Evolutionary conservation across 2,113 vertebrate species (phyloP).

Genomic region (Nothoprocta pentlandii): DNA sequence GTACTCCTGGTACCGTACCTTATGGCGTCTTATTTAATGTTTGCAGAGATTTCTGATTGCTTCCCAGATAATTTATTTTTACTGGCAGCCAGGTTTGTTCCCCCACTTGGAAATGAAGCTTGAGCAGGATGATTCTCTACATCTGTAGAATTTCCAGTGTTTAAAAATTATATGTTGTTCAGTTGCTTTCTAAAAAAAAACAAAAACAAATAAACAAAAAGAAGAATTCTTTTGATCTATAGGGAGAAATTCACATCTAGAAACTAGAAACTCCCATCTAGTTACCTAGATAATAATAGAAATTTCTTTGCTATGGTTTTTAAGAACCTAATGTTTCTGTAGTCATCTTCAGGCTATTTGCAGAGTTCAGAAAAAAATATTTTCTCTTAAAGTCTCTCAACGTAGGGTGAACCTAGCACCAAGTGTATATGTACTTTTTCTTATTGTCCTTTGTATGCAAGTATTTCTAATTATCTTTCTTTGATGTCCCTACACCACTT

Average conservation of each 20-base stretch:
- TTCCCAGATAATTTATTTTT: conserved; percentile 53
- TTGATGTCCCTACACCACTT: neutral
- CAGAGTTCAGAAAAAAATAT: neutral
- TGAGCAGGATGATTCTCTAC: neutral
- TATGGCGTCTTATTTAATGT: conserved; percentile 61
- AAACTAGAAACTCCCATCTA: neutral
- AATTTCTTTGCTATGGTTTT: neutral
- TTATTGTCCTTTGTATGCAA: neutral
- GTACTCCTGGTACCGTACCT: conserved; percentile 44
- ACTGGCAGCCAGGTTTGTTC: conserved; percentile 26
- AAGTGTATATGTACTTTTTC: neutral
- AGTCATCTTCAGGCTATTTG: neutral
- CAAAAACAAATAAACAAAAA: neutral
- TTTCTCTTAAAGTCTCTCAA: neutral
- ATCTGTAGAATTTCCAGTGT: neutral
- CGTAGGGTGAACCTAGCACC: neutral
- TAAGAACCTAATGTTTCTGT: neutral
- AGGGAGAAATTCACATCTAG: neutral
- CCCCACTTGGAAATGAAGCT: neutral
- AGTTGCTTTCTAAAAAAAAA: neutral
- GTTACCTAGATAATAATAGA: neutral
- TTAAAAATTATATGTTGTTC: neutral
- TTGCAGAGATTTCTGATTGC: conserved; percentile 49
- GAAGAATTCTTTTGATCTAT: neutral
- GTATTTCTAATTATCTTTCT: neutral